Evolutionary conservation across 2,113 vertebrate species (phyloP), one percentile per base, ranked within the genome.

Genomic region (Indri indri): DNA sequence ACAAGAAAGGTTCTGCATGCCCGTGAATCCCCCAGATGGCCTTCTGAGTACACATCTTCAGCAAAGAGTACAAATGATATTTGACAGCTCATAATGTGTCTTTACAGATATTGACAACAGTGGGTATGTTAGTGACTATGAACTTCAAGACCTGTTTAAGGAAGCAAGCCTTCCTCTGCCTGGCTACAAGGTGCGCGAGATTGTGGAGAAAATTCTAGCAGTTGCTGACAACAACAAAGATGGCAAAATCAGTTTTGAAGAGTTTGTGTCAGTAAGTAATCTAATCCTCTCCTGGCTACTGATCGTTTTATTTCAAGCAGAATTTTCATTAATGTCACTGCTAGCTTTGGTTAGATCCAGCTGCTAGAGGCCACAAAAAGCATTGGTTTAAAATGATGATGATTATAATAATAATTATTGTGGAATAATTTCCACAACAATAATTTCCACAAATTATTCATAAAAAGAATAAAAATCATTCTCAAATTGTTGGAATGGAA

Each of bases 81-180:
- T 34, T 93, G 34, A 94, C 57, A 70, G 32, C 17, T 88, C 37
- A 10, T 47, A 40, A 7, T 97, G 91, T 97, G 16, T 54, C 89
- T 98, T 70, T 95, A 16, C 97, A 99, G 99, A 99, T 95, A 99
- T 99, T 84, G 99, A 99, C 97, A 99, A 99, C 93, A 99, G 99
- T 1, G 99, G 99, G 0, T 99, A 98, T n/a, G 99, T 99, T 83
- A 99, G 99, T 85, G 99, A 99, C 98, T 99, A 99, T 57, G 99
- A 99, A 97, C 99, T 99, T 47, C 99, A 99, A 96, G 99, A 99
- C 93, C 99, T 99, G 27, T 99, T 99, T 98, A 99, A 99, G 97
- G 99, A 99, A 98, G 99, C 99, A 9, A 99, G 99, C 57, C 99
- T 99, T 74, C 99, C 99, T 27, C 98, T 99, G 91, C 99, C 99